Evolutionary conservation across 2,113 vertebrate species (phyloP).

Genomic region (Syngnathus typhle): DNA sequence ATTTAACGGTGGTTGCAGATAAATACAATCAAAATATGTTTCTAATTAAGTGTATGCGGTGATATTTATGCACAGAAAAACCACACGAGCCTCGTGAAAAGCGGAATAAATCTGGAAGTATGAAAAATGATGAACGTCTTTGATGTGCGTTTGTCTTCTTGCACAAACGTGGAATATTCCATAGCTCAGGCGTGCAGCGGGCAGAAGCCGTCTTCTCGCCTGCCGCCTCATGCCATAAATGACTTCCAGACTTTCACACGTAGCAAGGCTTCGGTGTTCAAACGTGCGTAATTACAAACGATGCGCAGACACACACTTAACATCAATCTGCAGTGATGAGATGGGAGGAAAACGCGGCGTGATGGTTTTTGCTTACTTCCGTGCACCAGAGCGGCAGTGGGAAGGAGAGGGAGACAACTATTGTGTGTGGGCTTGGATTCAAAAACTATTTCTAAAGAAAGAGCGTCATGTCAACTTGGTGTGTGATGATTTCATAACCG

Average conservation of each 20-base stretch:
- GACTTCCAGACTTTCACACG: slow-evolving; percentile 71
- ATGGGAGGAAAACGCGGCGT: slow-evolving; percentile 32
- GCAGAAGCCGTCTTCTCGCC: slow-evolving; percentile 42
- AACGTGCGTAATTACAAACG: slow-evolving; percentile 68
- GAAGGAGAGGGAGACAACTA: slow-evolving; percentile 29
- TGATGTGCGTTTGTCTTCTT: slow-evolving; percentile 31
- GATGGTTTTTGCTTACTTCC: slow-evolving; percentile 23
- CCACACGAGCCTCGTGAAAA: slow-evolving; percentile 32
- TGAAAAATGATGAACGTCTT: slow-evolving; percentile 33
- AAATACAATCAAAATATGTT: slow-evolving; percentile 25
- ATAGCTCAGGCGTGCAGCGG: slow-evolving; percentile 39
- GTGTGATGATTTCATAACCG: slow-evolving; percentile 29
- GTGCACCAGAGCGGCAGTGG: slow-evolving; percentile 30
- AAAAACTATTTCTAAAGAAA: slow-evolving; percentile 28
- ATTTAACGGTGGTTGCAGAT: slow-evolving; percentile 18
- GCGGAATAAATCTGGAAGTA: slow-evolving; percentile 34
- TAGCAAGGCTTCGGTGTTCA: slow-evolving; percentile 67
- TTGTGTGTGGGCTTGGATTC: slow-evolving; percentile 28
- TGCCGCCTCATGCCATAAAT: slow-evolving; percentile 65
- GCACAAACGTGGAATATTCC: slow-evolving; percentile 38
- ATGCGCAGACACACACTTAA: slow-evolving; percentile 62
- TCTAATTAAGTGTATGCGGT: slow-evolving; percentile 40
- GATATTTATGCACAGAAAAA: slow-evolving; percentile 28
- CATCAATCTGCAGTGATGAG: slow-evolving; percentile 58
- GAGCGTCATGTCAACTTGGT: slow-evolving; percentile 23